These are phyloP conservation scores for Cactoblastis cactorum DNA, from an alignment of 2,888 invertebrate species.

Conservation along the genomic window DNA sequence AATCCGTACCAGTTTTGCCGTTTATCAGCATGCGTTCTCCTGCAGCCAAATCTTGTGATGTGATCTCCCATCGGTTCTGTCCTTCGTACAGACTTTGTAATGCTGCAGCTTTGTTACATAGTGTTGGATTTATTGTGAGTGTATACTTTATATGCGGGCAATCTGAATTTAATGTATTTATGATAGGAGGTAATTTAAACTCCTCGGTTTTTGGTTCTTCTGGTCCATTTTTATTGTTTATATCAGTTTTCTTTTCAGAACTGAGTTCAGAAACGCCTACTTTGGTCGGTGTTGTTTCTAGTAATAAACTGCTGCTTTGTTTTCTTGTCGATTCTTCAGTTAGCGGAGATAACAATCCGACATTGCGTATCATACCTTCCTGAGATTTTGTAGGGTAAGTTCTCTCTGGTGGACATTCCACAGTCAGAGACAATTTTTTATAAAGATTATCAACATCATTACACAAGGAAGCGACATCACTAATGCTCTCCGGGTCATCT, in stretches of 20 bases:
- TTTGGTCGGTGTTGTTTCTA: slow-evolving; percentile 37
- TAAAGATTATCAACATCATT: slow-evolving; percentile 58
- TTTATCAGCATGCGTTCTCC: slow-evolving; percentile 52
- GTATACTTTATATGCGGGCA: slow-evolving; percentile 48
- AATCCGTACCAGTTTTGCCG: slow-evolving; percentile 41
- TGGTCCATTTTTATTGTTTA: slow-evolving; percentile 43
- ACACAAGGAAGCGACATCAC: slow-evolving; percentile 47
- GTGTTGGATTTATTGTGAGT: slow-evolving; percentile 36
- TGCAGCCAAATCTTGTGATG: slow-evolving; percentile 45
- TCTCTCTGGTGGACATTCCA: slow-evolving; percentile 30
- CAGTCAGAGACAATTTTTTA: slow-evolving; percentile 43
- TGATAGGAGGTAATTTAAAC: slow-evolving; percentile 60
- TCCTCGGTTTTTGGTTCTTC: slow-evolving; percentile 24
- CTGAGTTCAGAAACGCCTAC: slow-evolving; percentile 20
- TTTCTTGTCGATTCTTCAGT: slow-evolving; percentile 59
- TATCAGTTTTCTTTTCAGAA: slow-evolving; percentile 39
- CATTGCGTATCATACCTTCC: slow-evolving; percentile 29
- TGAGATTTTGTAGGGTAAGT: slow-evolving; percentile 24
- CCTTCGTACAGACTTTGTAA: slow-evolving; percentile 34
- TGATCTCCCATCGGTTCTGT: slow-evolving; percentile 47
- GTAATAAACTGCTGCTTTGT: slow-evolving; percentile 35
- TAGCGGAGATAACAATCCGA: slow-evolving; percentile 52
- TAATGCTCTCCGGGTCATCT: slow-evolving; percentile 25
- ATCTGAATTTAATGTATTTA: slow-evolving; percentile 40
- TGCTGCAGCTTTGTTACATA: slow-evolving; percentile 27